Base-by-base conservation (phyloP, 2,888 invertebrate species). In the Salpingus planirostris region DNA sequence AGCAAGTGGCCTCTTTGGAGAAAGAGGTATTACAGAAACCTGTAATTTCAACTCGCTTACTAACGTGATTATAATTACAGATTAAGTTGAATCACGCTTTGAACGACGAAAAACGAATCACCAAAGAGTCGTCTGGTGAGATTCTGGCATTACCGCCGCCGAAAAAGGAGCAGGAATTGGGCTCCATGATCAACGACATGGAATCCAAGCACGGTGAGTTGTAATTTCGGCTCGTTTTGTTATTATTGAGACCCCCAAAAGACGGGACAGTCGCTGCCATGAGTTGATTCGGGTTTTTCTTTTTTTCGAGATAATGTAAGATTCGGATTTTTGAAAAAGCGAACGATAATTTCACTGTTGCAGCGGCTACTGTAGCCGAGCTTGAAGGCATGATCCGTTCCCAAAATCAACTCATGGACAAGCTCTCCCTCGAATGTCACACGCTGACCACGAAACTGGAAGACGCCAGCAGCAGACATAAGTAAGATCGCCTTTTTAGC, bases 351-450 rank as follows among this genome's bases (percentile, higher is more conserved):
- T n/a, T n/a, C 44, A 27, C 46, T 62, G 58, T 75, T 78, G 70
- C 80, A 87, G 87, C 80, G 75, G 80, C 82, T 71, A 87, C 85
- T 64, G 86, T 88, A 69, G 79, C 80, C 72, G 86, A 84, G 71
- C 79, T 89, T 72, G 88, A 88, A 76, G 77, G 80, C 67, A 81
- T 86, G 80, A 79, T 89, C 71, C 81, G 80, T 70, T 84, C 81
- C 70, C 88, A 89, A 79, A 86, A 84, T 77, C 80, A 80, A 77
- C 83, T 87, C 78, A 84, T 88, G 81, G 86, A 86, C 74, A 87
- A 83, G 78, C 78, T 89, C 69, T 85, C 86, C 64, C 76, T 74
- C 64, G 87, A 89, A 74, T 88, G 88, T 75, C 87, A 84, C 73
- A 75, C 75, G 69, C 78, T 89, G 69, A 88, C 88, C 64, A 76